Percentiles rank a stretch among this genome's conserved stretches.
phyloP scores from a whole-genome alignment of 2,888 invertebrate species.

The Xylota sylvarum region DNA sequence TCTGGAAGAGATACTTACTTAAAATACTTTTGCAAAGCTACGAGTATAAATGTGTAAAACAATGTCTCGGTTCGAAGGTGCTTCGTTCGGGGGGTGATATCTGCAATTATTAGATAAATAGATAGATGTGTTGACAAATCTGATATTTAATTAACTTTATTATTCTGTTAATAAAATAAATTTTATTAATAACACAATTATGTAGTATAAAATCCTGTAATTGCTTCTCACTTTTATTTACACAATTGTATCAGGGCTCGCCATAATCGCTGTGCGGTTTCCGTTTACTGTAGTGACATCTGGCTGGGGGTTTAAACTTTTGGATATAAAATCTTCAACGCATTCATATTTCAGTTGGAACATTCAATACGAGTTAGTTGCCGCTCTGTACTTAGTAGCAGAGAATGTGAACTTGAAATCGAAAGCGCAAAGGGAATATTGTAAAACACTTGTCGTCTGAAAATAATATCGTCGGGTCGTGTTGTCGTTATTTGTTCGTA shows the following conservation, averaged over 20 bases:
- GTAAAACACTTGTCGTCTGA: not conserved
- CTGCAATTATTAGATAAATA: constrained; percentile 21
- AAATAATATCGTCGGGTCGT: not conserved
- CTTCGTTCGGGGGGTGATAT: not conserved
- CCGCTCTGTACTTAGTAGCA: constrained; percentile 9
- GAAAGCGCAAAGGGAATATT: not conserved
- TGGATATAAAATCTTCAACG: constrained; percentile 40
- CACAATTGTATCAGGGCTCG: constrained; percentile 25
- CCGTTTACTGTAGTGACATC: not conserved
- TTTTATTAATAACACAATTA: constrained; percentile 39
- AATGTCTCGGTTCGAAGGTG: not conserved
- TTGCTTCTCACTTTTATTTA: constrained; percentile 34
- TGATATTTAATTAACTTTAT: constrained; percentile 35
- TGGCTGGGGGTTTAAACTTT: constrained; percentile 6
- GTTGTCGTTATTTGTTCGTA: not conserved
- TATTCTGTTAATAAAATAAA: constrained; percentile 44
- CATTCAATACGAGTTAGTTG: constrained; percentile 16
- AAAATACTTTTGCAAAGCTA: too few species aligned
- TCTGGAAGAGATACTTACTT: not conserved
- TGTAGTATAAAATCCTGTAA: constrained; percentile 38
- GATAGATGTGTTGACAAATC: constrained; percentile 22
- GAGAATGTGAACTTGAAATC: constrained; percentile 22
- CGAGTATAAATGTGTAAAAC: too few species aligned
- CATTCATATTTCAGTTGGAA: constrained; percentile 21
- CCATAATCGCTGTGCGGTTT: constrained; percentile 30